phyloP scores from a whole-genome alignment of 1,140 invertebrate species.

The Galleria mellonella region DNA sequence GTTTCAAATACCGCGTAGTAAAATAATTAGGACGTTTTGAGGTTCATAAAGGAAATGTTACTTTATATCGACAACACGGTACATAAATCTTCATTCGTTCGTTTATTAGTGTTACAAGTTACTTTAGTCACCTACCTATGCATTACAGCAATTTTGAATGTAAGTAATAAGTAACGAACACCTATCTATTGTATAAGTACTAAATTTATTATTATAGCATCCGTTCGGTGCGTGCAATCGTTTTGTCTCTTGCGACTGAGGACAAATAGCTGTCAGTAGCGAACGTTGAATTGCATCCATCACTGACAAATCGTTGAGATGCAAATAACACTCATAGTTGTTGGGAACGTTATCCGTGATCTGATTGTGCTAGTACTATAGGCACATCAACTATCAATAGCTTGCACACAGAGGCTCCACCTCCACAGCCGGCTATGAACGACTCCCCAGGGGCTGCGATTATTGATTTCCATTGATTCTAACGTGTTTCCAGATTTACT shows the following conservation, averaged over 20 bases:
- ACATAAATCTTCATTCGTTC: slow-evolving; percentile 69
- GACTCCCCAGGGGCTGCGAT: slow-evolving; percentile 40
- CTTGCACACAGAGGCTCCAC: slow-evolving; percentile 13
- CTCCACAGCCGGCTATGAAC: slow-evolving; percentile 28
- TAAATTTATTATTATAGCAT: no score
- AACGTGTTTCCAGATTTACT: slow-evolving; percentile 56
- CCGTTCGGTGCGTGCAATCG: no score
- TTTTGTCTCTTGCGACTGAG: background rate
- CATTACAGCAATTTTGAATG: no score
- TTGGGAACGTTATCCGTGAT: no score
- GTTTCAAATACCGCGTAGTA: slow-evolving; percentile 51
- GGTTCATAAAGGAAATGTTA: slow-evolving; percentile 71
- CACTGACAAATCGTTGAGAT: slow-evolving; percentile 5
- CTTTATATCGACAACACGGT: slow-evolving; percentile 70
- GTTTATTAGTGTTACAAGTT: slow-evolving; percentile 42
- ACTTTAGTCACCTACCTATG: no score
- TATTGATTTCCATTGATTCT: slow-evolving; percentile 69
- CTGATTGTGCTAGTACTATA: background rate
- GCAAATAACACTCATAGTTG: background rate
- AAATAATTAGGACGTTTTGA: slow-evolving; percentile 74
- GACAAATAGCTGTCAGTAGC: slow-evolving; percentile 2
- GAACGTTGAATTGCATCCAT: slow-evolving; percentile 2
- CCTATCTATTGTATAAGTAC: no score
- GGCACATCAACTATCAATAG: slow-evolving; percentile 13
- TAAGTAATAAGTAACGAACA: no score